These are phyloP conservation scores for Chiloscyllium punctatum DNA, from an alignment of 2,797 vertebrate species.

Conservation along the genomic window DNA sequence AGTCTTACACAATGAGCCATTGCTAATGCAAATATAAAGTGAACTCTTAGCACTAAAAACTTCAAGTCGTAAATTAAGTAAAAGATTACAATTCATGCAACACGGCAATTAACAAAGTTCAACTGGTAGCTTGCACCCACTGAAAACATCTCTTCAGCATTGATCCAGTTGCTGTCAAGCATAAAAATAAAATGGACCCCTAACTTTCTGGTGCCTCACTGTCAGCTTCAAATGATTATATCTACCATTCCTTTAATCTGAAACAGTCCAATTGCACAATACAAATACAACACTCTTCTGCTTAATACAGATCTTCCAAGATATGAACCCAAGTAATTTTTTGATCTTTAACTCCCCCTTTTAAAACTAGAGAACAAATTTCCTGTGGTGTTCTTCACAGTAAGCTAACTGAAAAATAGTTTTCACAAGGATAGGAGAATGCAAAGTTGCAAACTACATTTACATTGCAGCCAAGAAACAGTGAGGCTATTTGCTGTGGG, in stretches of 20 bases:
- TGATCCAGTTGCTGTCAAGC: background rate
- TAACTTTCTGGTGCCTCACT: background rate
- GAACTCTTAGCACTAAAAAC: background rate
- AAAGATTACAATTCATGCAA: background rate
- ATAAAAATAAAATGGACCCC: background rate
- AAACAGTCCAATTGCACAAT: background rate
- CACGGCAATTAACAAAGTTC: background rate
- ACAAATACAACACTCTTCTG: background rate
- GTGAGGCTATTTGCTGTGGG: no score
- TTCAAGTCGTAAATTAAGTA: background rate
- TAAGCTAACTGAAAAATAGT: background rate
- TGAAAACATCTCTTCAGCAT: background rate
- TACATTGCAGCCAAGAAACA: background rate
- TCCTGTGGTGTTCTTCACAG: background rate
- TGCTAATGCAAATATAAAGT: background rate
- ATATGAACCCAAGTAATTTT: no score
- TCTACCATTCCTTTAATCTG: background rate
- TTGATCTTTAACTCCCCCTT: background rate
- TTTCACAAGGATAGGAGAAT: background rate
- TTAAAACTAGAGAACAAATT: background rate
- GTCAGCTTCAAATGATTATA: background rate
- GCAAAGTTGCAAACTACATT: background rate
- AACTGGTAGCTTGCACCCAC: background rate
- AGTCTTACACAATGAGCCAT: background rate
- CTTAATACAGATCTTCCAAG: no score